phyloP scores from a whole-genome alignment of 2,888 invertebrate species.

The Netelia inedita region DNA sequence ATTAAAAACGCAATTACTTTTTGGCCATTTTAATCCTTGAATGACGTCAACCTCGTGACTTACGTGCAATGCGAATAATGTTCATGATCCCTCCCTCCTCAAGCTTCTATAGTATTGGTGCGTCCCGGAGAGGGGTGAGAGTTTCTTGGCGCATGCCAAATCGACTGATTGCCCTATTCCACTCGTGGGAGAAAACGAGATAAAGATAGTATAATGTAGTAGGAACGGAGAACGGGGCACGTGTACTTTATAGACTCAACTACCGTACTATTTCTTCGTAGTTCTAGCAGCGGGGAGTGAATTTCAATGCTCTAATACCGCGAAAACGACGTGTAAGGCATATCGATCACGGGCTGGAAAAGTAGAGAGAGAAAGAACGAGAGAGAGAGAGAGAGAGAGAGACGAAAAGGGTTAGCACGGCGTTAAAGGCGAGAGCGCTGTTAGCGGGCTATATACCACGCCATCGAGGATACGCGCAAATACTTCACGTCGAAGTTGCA shows the following conservation, averaged over 20 bases:
- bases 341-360: constrained; percentile 67
- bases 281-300: constrained; percentile 61
- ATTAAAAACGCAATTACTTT: too few species aligned
- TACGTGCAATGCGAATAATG: background rate
- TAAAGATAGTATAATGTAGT: constrained; percentile 38
- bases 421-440: constrained; percentile 30
- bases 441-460: constrained; percentile 23
- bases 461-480: constrained; percentile 39
- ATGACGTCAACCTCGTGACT: constrained; percentile 17
- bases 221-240: constrained; percentile 58
- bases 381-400: constrained; percentile 12
- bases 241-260: constrained; percentile 69
- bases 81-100: background rate
- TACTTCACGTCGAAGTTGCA: constrained; percentile 55
- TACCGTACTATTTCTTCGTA: constrained; percentile 68
- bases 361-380: constrained; percentile 3
- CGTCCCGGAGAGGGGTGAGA: background rate
- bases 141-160: constrained; percentile 24
- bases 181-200: constrained; percentile 15
- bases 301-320: constrained; percentile 71
- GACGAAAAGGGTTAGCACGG: constrained; percentile 34
- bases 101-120: background rate
- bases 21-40: background rate
- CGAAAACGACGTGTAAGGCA: constrained; percentile 69
- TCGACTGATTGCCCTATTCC: constrained; percentile 48